Percentiles rank a stretch among this genome's conserved stretches.
Conservation (phyloP, 2,797 vertebrate genomes). For the Florisuga fusca region DNA sequence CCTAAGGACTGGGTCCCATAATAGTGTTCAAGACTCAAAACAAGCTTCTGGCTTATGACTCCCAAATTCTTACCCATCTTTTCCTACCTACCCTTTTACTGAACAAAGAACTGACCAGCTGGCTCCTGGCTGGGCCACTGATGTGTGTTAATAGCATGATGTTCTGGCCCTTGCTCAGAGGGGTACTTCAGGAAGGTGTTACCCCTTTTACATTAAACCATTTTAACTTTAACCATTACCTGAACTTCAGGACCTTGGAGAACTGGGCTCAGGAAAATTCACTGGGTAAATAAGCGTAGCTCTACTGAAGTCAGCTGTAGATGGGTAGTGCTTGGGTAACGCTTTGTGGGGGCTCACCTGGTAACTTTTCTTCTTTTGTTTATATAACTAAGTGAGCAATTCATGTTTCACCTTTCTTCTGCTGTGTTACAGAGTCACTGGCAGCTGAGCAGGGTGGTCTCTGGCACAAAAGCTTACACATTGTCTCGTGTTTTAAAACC, state of each 20-base stretch:
- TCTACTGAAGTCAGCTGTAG: not conserved
- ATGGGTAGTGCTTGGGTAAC: rapidly evolving
- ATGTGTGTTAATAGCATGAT: not conserved
- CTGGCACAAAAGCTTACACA: not conserved
- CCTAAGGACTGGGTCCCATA: not conserved
- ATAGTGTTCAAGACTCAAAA: not conserved
- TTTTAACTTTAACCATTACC: not conserved
- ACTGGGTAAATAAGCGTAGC: rapidly evolving
- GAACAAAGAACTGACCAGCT: not conserved
- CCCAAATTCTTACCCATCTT: not conserved
- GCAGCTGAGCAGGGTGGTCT: not conserved
- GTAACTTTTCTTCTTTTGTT: not conserved
- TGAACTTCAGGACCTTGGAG: not conserved
- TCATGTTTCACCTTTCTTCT: not conserved
- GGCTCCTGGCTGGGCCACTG: not conserved
- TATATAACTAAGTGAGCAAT: not conserved
- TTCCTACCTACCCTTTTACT: not conserved
- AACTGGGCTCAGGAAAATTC: not conserved
- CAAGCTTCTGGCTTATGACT: not conserved
- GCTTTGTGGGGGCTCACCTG: not conserved
- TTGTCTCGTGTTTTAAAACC: not conserved
- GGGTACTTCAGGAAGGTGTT: not conserved
- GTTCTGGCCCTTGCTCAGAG: not conserved
- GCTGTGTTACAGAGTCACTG: not conserved
- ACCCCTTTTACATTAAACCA: not conserved